Conservation (phyloP, 2,113 vertebrate species). For the Brachypodius melanocephalos region DNA sequence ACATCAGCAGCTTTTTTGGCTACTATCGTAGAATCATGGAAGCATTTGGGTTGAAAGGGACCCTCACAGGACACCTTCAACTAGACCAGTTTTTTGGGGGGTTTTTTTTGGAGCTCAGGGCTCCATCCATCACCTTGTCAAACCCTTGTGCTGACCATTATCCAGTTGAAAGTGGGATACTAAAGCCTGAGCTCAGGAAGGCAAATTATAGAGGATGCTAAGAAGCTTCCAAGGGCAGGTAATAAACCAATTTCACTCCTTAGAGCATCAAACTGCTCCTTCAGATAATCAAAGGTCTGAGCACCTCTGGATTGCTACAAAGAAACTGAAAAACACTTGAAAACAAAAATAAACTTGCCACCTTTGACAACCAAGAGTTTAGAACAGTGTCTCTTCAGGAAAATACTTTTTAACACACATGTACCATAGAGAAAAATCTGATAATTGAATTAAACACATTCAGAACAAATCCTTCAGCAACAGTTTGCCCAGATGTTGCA, state of each 20-base stretch:
- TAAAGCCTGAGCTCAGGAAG: not conserved
- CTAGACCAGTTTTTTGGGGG: not conserved
- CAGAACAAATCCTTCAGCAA: not conserved
- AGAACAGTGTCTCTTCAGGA: not conserved
- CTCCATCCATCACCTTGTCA: not conserved
- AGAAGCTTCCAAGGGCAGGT: not conserved
- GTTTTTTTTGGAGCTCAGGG: not conserved
- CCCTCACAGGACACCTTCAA: not conserved
- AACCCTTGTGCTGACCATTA: not conserved
- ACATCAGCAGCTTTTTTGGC: not conserved
- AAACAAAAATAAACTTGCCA: not conserved
- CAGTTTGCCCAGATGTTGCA: not conserved
- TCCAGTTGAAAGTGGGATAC: accelerated
- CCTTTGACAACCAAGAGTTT: not conserved
- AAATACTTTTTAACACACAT: not conserved
- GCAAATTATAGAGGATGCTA: not conserved
- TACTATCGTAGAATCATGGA: accelerated
- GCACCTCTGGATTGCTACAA: not conserved
- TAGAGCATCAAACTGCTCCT: not conserved
- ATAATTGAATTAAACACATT: not conserved
- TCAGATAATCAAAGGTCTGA: not conserved
- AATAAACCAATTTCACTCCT: not conserved
- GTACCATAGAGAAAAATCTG: not conserved
- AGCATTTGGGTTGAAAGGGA: not conserved
- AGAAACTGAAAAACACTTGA: not conserved